Evolutionary conservation across 2,888 invertebrate genomes (phyloP), one percentile per base, ranked within the genome.

Genomic region (Campaea margaritaria): DNA sequence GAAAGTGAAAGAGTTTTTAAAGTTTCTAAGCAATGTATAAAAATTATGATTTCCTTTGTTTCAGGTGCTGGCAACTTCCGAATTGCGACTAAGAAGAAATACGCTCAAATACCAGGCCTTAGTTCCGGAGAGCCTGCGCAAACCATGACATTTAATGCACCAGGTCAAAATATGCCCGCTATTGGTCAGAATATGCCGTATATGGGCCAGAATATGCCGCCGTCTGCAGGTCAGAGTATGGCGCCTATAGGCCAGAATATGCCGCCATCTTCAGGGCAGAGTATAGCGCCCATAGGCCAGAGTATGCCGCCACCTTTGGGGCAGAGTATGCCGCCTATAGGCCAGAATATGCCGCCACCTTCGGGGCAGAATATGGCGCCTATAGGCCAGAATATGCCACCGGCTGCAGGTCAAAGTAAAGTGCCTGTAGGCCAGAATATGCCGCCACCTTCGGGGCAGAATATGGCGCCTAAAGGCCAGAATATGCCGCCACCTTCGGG

Each of bases 101-200:
- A 97, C 82, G 97, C 96, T 0, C 96, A 95, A 73, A 95, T 96
- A 72, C 97, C 97, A 0, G 96, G 96, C 0, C 79, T 96, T 4
- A 85, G 95, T 21, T 84, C 96, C 8, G 82, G 84, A 2, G 85
- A 85, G 4, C 65, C 50, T 44, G 36, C 75, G 2, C 68, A 74
- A 59, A 60, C 69, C 60, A 59, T 73, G 16, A 50, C 69, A 64
- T 62, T 64, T 9, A 72, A 68, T 21, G 13, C 41, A 36, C 31
- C 31, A 3, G 38, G 47, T 0, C 48, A 48, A 11, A 43, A 43
- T 58, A 38, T 58, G 31, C 60, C 59, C 12, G 11, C 48, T 21
- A 7, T 49, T 11, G 21, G 28, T 14, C 44, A 58, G 39, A 45
- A 31, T 42, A 31, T 43, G n/a, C 47, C 46, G n/a, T 21, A 9